A percentile compares a stretch with the other conserved stretches of the same genome.
These are phyloP conservation scores for Ptyas mucosa DNA, from an alignment of 2,113 vertebrate genomes.

Conservation along the genomic window DNA sequence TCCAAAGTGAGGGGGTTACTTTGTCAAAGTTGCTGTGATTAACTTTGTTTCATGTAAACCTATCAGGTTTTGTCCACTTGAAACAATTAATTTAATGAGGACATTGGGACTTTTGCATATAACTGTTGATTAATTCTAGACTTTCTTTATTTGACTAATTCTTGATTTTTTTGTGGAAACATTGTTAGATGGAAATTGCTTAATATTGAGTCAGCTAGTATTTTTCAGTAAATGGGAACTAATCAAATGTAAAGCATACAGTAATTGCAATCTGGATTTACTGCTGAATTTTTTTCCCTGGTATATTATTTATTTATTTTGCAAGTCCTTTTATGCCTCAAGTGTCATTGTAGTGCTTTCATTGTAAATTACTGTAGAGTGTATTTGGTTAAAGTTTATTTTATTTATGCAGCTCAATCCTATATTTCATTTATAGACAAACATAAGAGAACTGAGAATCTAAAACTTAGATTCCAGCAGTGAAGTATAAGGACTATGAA, in stretches of 20 bases:
- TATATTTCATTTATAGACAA: not conserved
- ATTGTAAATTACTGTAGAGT: not conserved
- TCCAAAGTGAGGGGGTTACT: not conserved
- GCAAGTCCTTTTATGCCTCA: not conserved
- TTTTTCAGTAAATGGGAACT: not conserved
- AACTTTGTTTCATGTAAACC: not conserved
- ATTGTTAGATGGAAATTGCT: not conserved
- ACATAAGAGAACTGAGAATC: not conserved
- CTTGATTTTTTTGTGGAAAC: not conserved
- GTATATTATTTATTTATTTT: not conserved
- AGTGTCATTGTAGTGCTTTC: not conserved
- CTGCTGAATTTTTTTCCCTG: too few relatives aligned
- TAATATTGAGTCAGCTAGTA: not conserved
- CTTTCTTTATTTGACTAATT: not conserved
- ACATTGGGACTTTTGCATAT: not conserved
- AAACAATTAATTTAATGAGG: not conserved
- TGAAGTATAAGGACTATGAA: not conserved
- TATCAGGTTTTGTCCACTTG: not conserved
- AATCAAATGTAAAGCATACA: not conserved
- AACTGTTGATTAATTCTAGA: not conserved
- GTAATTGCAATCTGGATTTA: not conserved
- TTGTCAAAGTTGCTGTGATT: not conserved
- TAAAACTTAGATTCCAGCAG: not conserved
- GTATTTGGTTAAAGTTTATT: not conserved
- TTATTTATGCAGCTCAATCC: not conserved